Evolutionary conservation across 2,797 vertebrate genomes (phyloP).

Genomic region (Selene dorsalis): DNA sequence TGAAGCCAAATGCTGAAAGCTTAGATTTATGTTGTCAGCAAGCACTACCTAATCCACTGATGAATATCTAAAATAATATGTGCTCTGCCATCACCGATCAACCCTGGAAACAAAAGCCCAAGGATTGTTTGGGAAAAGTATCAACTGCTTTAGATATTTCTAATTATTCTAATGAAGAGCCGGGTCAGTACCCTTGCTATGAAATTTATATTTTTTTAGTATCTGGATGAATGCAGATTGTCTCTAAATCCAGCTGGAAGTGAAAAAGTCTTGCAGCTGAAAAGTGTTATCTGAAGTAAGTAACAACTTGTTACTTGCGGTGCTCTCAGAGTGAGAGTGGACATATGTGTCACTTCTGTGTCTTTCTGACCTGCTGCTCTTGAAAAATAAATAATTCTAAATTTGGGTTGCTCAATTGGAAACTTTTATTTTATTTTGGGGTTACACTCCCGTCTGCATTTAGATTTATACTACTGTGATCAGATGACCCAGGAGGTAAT

Average conservation of each 20-base stretch:
- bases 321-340: not conserved
- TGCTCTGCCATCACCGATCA: not conserved
- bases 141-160: not conserved
- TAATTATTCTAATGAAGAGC: not conserved
- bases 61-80: slow-evolving; percentile 31
- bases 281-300: not conserved
- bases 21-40: slow-evolving; percentile 26
- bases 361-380: not conserved
- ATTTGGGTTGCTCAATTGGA: not conserved
- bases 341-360: not conserved
- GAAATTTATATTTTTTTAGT: not conserved
- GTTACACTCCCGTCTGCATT: not conserved
- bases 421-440: not conserved
- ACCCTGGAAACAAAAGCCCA: not conserved
- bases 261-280: not conserved
- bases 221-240: not conserved
- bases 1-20: slow-evolving; percentile 63
- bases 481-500: slow-evolving; percentile 1
- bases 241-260: not conserved
- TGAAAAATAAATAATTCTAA: not conserved
- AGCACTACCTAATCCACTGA: slow-evolving; percentile 9
- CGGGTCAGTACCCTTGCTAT: not conserved
- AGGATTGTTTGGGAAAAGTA: not conserved
- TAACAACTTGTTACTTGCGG: not conserved
- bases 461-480: slow-evolving; percentile 10